Percentiles rank a stretch among this genome's conserved stretches.
Conservation (phyloP, 2,888 invertebrate genomes). For the Drosophila neonasuta region DNA sequence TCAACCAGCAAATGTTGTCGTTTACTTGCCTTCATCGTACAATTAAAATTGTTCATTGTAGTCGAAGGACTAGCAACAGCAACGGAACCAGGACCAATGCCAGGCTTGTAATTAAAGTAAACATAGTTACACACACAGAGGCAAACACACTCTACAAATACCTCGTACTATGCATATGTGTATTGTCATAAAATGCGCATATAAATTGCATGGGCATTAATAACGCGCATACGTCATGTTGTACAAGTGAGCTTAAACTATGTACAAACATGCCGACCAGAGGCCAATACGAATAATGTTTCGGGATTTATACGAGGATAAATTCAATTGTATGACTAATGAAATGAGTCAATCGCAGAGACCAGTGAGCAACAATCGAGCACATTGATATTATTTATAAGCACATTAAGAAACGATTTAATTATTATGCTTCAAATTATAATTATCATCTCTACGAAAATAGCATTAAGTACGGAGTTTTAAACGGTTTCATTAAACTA, state of each 20-base stretch:
- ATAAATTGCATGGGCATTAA: slow-evolving; percentile 66
- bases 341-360: slow-evolving; percentile 24
- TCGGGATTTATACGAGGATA: slow-evolving; percentile 4
- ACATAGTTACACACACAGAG: slow-evolving; percentile 40
- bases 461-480: not conserved
- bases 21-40: slow-evolving; percentile 43
- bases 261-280: slow-evolving; percentile 13
- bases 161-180: slow-evolving; percentile 24
- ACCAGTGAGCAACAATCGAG: not conserved
- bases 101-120: slow-evolving; percentile 71
- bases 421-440: not conserved
- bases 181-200: slow-evolving; percentile 68
- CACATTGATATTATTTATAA: slow-evolving; percentile 1
- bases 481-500: not conserved
- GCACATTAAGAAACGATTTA: not conserved
- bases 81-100: slow-evolving; percentile 17
- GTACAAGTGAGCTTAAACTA: slow-evolving; percentile 39
- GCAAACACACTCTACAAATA: slow-evolving; percentile 4
- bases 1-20: slow-evolving; percentile 52
- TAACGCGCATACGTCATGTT: slow-evolving; percentile 67
- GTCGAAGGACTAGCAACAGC: slow-evolving; percentile 37
- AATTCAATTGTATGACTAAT: slow-evolving; percentile 30
- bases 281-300: slow-evolving; percentile 5
- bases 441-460: not conserved
- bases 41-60: slow-evolving; percentile 59